These are phyloP conservation scores for Saturnia pavonia DNA, from an alignment of 2,888 invertebrate genomes.

Conservation along the genomic window DNA sequence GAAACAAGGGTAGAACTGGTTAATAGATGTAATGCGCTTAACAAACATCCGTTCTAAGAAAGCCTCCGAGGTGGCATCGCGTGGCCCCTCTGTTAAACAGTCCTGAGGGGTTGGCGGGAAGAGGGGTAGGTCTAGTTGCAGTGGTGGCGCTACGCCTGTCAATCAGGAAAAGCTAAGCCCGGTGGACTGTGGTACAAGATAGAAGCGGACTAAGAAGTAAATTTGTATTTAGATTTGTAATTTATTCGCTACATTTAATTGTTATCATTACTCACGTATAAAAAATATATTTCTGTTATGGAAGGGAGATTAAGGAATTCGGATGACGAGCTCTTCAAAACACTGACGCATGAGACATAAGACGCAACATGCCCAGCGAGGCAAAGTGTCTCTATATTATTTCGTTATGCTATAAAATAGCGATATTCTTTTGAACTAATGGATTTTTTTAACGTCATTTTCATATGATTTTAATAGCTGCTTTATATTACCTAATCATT, in stretches of 20 bases:
- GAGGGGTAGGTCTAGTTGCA: constrained; percentile 40
- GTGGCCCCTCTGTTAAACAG: constrained; percentile 24
- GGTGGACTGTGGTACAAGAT: constrained; percentile 46
- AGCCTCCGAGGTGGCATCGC: constrained; percentile 34
- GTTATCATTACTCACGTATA: too few species aligned
- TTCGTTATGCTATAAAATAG: too few species aligned
- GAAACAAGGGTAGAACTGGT: constrained; percentile 58
- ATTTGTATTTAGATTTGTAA: too few species aligned
- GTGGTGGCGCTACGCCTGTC: constrained; percentile 65
- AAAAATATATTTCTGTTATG: too few species aligned
- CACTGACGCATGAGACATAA: too few species aligned
- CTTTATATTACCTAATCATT: neutral
- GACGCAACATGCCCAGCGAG: too few species aligned
- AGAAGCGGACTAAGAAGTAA: constrained; percentile 19
- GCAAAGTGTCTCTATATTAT: too few species aligned
- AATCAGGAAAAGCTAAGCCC: constrained; percentile 64
- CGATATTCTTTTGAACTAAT: neutral
- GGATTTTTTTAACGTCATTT: neutral
- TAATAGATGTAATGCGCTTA: constrained; percentile 66
- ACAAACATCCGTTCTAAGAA: constrained; percentile 45
- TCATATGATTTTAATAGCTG: neutral
- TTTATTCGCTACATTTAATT: neutral
- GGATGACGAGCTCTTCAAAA: too few species aligned
- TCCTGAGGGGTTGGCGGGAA: constrained; percentile 22
- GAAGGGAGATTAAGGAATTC: too few species aligned